Conservation (phyloP, 2,888 invertebrate species). For the Harpalus rufipes region DNA sequence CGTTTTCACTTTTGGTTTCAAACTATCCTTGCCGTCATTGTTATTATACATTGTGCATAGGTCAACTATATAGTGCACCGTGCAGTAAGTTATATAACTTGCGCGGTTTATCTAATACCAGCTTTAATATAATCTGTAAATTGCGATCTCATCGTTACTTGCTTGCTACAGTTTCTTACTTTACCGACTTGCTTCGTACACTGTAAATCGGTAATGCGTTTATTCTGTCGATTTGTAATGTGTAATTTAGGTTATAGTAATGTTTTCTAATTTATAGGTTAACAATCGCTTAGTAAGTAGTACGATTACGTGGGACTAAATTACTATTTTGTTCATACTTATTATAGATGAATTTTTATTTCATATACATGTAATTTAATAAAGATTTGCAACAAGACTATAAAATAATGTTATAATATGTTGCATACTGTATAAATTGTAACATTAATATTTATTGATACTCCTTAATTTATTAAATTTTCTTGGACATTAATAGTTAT, state of each 20-base stretch:
- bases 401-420: background rate
- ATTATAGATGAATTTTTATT: background rate
- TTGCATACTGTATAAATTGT: background rate
- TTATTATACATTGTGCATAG: background rate
- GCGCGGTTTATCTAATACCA: slow-evolving; percentile 32
- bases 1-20: too few relatives aligned
- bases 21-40: too few relatives aligned
- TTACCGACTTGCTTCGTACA: slow-evolving; percentile 3
- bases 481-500: too few relatives aligned
- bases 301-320: background rate
- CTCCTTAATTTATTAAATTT: background rate
- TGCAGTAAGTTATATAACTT: background rate
- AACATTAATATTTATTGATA: background rate
- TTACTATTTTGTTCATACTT: background rate
- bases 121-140: slow-evolving; percentile 53
- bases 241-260: slow-evolving; percentile 15
- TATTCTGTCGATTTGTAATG: slow-evolving; percentile 4
- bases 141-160: slow-evolving; percentile 53
- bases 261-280: slow-evolving; percentile 38
- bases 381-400: background rate
- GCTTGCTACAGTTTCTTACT: slow-evolving; percentile 34
- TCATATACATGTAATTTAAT: background rate
- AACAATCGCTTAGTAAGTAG: background rate
- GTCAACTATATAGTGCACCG: background rate
- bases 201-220: slow-evolving; percentile 23